phyloP scores from a whole-genome alignment of 1,140 invertebrate genomes.

The Dendrolimus kikuchii region DNA sequence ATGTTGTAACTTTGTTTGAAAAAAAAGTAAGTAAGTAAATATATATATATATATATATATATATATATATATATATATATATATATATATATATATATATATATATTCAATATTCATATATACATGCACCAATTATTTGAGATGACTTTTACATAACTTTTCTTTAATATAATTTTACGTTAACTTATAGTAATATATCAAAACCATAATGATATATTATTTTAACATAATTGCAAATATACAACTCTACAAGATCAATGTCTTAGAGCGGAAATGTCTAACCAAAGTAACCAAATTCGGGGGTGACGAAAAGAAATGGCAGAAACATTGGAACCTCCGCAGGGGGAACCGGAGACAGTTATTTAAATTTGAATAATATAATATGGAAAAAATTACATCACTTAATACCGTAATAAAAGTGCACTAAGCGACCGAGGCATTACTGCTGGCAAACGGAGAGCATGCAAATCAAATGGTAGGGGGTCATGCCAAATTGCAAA shows the following conservation, averaged over 20 bases:
- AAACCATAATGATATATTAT: not conserved
- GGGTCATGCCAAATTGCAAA: conserved; percentile 44
- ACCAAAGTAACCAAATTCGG: conserved; percentile 59
- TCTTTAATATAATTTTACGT: too few species aligned
- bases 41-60: too few species aligned
- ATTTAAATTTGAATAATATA: conserved; percentile 75
- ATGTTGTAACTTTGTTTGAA: too few species aligned
- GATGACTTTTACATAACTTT: too few species aligned
- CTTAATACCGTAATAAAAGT: conserved; percentile 75
- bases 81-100: too few species aligned
- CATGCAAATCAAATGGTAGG: conserved; percentile 12
- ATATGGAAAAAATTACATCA: conserved; percentile 75
- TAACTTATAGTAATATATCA: not conserved
- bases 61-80: too few species aligned
- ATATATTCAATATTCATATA: too few species aligned
- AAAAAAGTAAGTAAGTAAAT: too few species aligned
- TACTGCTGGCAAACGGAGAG: conserved; percentile 61
- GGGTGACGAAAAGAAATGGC: conserved; percentile 62
- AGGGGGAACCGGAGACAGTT: conserved; percentile 70
- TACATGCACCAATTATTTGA: too few species aligned
- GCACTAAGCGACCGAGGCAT: conserved; percentile 71
- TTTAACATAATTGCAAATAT: not conserved
- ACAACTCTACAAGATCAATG: conserved; percentile 21
- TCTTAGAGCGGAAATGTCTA: conserved; percentile 40
- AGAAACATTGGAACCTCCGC: conserved; percentile 56